phyloP scores from a whole-genome alignment of 2,888 invertebrate genomes.

The Agrochola lychnidis region DNA sequence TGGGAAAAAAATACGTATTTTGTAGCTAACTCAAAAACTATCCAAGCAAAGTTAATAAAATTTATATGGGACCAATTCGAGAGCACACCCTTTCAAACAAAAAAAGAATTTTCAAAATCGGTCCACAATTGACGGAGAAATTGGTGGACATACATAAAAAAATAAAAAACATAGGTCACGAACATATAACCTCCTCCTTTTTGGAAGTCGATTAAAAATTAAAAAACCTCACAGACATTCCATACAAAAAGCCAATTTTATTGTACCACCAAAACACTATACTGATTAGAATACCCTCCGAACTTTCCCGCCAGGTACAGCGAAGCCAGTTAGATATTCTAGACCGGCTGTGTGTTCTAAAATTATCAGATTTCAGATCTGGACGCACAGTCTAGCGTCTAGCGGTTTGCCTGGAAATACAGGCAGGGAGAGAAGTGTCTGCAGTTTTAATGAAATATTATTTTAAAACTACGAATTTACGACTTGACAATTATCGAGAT shows the following conservation, averaged over 20 bases:
- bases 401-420: conserved; percentile 4
- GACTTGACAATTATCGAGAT: too few species aligned
- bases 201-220: too few species aligned
- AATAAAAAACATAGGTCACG: too few species aligned
- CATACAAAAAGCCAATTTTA: background rate
- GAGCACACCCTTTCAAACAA: too few species aligned
- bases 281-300: background rate
- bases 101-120: too few species aligned
- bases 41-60: too few species aligned
- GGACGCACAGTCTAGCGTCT: conserved; percentile 20
- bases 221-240: background rate
- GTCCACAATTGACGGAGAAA: too few species aligned
- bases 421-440: background rate
- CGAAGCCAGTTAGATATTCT: conserved; percentile 44
- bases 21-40: too few species aligned
- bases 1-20: too few species aligned
- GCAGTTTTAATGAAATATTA: background rate
- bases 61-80: too few species aligned
- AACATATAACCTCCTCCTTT: too few species aligned
- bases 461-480: background rate
- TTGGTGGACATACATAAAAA: too few species aligned
- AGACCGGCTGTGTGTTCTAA: conserved; percentile 35
- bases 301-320: conserved; percentile 29
- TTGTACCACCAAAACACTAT: background rate
- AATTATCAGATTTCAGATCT: conserved; percentile 52